Conservation (phyloP, 2,797 vertebrate genomes). For the Chelon labrosus region DNA sequence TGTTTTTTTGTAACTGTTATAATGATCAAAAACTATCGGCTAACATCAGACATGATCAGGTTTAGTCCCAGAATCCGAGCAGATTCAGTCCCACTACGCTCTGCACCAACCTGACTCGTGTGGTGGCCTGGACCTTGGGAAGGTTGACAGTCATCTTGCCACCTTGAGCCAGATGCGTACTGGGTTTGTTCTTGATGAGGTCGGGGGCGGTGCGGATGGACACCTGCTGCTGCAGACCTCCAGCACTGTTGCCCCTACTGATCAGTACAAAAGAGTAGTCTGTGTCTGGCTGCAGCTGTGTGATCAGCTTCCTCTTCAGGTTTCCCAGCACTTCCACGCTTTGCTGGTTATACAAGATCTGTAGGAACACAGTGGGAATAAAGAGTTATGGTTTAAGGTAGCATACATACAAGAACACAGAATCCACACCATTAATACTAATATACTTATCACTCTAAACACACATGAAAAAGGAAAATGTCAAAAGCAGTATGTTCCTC, state of each 20-base stretch:
- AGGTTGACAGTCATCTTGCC: constrained; percentile 91
- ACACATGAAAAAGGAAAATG: neutral
- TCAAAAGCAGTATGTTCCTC: constrained; percentile 10
- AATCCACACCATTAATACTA: constrained; percentile 11
- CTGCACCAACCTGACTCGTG: constrained; percentile 88
- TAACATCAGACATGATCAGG: neutral
- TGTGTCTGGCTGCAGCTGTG: constrained; percentile 93
- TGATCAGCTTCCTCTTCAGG: constrained; percentile 95
- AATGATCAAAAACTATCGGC: constrained; percentile 2
- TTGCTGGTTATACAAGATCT: constrained; percentile 93
- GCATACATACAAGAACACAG: neutral
- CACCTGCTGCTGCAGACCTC: constrained; percentile 97
- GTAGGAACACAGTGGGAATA: constrained; percentile 21
- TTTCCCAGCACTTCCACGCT: constrained; percentile 96
- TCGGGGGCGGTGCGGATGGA: constrained; percentile 97
- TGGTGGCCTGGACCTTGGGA: constrained; percentile 89
- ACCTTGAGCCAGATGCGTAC: constrained; percentile 87
- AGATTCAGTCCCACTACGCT: neutral
- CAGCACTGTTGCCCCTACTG: constrained; percentile 94
- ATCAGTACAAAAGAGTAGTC: constrained; percentile 98
- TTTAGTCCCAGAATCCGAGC: neutral
- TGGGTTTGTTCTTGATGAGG: constrained; percentile 92
- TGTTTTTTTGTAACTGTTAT: neutral
- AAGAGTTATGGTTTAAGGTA: constrained; percentile 11
- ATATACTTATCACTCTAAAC: neutral